A percentile compares a stretch with the other conserved stretches of the same genome.
Evolutionary conservation across 2,797 vertebrate species (phyloP).

Genomic region (Lithobates sylvaticus): DNA sequence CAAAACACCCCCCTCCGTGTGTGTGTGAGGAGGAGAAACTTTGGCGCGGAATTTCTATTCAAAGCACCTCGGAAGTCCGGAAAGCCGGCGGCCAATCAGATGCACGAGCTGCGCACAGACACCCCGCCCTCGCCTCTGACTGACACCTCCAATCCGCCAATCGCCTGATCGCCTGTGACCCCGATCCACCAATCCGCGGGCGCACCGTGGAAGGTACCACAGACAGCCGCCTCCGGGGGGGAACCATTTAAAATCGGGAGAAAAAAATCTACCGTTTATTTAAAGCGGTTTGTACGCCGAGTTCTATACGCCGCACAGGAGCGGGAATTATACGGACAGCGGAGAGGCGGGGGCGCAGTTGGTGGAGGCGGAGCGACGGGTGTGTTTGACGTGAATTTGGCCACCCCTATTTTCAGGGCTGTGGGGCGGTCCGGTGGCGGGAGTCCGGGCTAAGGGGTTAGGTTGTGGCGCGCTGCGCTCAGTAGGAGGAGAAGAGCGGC

Average conservation of each 20-base stretch:
- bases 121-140: not conserved
- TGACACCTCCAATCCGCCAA: not conserved
- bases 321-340: no score
- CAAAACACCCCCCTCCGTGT: not conserved
- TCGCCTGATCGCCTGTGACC: not conserved
- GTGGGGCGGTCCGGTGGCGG: not conserved
- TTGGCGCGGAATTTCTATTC: constrained; percentile 38
- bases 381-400: no score
- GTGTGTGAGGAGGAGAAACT: not conserved
- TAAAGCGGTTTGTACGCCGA: no score
- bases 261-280: no score
- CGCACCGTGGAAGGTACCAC: not conserved
- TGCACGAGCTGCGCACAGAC: not conserved
- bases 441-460: not conserved
- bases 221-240: not conserved
- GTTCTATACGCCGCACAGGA: no score
- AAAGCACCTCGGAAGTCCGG: not conserved
- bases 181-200: not conserved
- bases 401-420: not conserved
- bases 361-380: no score
- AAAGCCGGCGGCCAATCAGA: not conserved
- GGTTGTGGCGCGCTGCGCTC: constrained; percentile 26
- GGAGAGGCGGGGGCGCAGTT: no score
- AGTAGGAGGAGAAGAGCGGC: constrained; percentile 20
- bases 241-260: not conserved